Evolutionary conservation across 2,113 vertebrate species (phyloP).

Genomic region (Alligator sinensis): DNA sequence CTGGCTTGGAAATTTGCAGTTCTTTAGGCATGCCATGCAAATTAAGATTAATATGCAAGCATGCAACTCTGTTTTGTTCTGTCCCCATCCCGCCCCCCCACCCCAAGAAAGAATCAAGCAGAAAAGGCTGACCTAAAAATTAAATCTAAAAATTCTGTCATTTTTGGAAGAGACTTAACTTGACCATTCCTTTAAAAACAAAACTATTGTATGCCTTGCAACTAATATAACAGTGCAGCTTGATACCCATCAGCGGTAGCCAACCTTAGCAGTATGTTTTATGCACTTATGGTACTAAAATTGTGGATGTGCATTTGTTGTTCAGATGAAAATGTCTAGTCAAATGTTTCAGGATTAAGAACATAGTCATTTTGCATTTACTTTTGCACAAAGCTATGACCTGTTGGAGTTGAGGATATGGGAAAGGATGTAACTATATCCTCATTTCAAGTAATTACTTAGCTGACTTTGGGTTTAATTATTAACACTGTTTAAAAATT

Average conservation of each 20-base stretch:
- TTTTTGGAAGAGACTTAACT: not conserved
- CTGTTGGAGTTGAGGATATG: not conserved
- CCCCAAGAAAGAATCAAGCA: not conserved
- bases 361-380: not conserved
- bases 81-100: too few species aligned
- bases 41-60: not conserved
- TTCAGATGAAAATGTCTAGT: not conserved
- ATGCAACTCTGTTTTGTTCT: too few species aligned
- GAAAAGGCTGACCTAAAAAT: not conserved
- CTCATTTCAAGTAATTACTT: not conserved
- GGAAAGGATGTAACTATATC: not conserved
- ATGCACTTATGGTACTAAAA: not conserved
- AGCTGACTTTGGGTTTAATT: not conserved
- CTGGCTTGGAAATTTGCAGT: conserved; percentile 7
- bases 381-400: not conserved
- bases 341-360: not conserved
- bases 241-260: not conserved
- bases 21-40: not conserved
- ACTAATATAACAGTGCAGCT: not conserved
- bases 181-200: not conserved
- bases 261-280: not conserved
- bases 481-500: rapidly evolving
- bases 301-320: not conserved
- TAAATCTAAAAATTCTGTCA: not conserved
- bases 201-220: not conserved